Evolutionary conservation across 2,113 vertebrate species (phyloP).

Genomic region (Carassius carassius): DNA sequence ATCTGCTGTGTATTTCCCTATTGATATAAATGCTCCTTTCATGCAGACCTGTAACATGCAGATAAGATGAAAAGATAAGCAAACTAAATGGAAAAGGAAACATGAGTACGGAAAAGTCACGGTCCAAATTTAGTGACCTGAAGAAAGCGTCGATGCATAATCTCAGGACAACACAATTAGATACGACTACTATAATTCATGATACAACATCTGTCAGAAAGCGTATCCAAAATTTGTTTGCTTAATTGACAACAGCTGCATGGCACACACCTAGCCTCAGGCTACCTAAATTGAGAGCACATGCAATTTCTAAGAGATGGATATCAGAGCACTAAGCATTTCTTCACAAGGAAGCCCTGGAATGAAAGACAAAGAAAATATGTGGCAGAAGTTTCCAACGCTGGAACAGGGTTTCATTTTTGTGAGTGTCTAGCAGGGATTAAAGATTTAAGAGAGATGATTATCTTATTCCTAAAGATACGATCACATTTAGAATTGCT

Average conservation of each 20-base stretch:
- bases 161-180: not conserved
- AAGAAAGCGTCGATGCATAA: slow-evolving; percentile 42
- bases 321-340: not conserved
- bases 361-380: not conserved
- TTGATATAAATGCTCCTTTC: slow-evolving; percentile 33
- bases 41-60: slow-evolving; percentile 36
- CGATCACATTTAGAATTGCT: not conserved
- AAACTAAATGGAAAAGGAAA: slow-evolving; percentile 52
- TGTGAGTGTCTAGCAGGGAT: not conserved
- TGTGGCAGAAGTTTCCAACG: not conserved
- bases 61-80: slow-evolving; percentile 67
- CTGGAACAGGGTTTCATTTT: not conserved
- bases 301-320: slow-evolving; percentile 7
- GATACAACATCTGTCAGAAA: slow-evolving; percentile 6
- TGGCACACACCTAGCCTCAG: not conserved
- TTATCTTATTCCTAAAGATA: not conserved
- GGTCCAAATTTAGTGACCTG: slow-evolving; percentile 54
- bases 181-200: not conserved
- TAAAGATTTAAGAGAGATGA: not conserved
- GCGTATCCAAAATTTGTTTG: not conserved
- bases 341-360: not conserved
- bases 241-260: slow-evolving; percentile 6
- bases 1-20: slow-evolving; percentile 51
- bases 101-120: not conserved
- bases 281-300: not conserved